Evolutionary conservation across 1,140 invertebrate genomes (phyloP), one percentile per base, ranked within the genome.

Genomic region (Stegodyphus mimosarum): DNA sequence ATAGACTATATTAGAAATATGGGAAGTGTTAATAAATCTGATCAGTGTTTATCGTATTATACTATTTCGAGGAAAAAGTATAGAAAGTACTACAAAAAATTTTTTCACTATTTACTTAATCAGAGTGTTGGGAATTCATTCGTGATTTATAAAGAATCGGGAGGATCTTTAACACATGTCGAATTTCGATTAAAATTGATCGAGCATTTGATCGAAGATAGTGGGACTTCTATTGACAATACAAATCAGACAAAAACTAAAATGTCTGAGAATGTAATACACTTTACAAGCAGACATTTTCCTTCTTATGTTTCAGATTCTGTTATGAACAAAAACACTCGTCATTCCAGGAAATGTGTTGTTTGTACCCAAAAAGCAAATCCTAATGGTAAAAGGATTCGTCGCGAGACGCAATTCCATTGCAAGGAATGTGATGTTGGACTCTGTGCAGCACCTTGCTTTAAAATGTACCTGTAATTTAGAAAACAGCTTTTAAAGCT

Each of bases 401-500:
- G 69, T 69, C 17, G 64, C 70, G 79, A 81, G 71, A 86, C 72
- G 63, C n/a, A 63, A 74, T 88, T 71, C 53, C 50, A 72, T 18
- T 87, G 86, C 64, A 18, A 84, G 53, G 18, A 83, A 48, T 88
- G 78, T 69, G 69, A 87, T 80, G 87, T 88, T 70, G 71, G 76
- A 71, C 83, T 88, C 55, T 87, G 88, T 78, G 51, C 78, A 72
- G 76, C 53, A 63, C 77, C 81, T 64, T 87, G 87, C 60, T 88
- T 88, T 78, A 15, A 84, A 85, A 73, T 74, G 48, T 88, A 87
- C 53, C 87, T n/a, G n/a, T n/a, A n/a, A n/a, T n/a, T n/a, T n/a
- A n/a, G n/a, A n/a, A n/a, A n/a, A n/a, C n/a, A n/a, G n/a, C n/a
- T n/a, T n/a, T n/a, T n/a, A n/a, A n/a, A n/a, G n/a, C n/a, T n/a